Evolutionary conservation across 2,797 vertebrate genomes (phyloP).

Genomic region (Cheirogaleus major): DNA sequence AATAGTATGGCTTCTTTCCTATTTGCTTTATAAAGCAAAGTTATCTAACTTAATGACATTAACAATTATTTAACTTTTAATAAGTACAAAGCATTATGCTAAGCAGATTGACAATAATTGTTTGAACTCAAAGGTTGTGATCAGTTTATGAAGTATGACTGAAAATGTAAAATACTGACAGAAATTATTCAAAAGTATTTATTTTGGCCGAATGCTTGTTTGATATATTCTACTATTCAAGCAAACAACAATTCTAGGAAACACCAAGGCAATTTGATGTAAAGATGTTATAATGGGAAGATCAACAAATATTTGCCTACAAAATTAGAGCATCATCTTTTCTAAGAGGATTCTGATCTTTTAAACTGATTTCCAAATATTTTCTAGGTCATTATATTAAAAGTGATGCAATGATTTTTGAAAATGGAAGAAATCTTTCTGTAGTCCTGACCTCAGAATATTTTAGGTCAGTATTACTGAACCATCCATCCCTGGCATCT

Average conservation of each 20-base stretch:
- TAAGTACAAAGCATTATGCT: not conserved
- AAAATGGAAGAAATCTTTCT: not conserved
- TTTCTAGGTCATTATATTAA: not conserved
- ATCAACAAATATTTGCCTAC: not conserved
- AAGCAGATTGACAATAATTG: not conserved
- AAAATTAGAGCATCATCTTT: not conserved
- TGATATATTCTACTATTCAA: not conserved
- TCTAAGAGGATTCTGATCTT: not conserved
- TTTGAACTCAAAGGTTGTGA: slow-evolving; percentile 14
- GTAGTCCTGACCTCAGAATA: not conserved
- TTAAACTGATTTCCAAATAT: not conserved
- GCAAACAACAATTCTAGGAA: not conserved
- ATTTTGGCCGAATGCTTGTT: not conserved
- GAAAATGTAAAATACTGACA: slow-evolving; percentile 16
- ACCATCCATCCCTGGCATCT: not conserved
- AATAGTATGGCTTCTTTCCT: not conserved
- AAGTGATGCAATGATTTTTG: not conserved
- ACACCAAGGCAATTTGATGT: not conserved
- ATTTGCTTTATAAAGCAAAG: not conserved
- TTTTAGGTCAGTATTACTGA: not conserved
- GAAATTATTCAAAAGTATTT: not conserved
- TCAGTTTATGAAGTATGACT: not conserved
- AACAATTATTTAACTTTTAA: not conserved
- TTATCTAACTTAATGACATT: not conserved
- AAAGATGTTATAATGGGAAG: not conserved